phyloP scores from a whole-genome alignment of 2,888 invertebrate genomes.

The Megaustenia siamemsis region DNA sequence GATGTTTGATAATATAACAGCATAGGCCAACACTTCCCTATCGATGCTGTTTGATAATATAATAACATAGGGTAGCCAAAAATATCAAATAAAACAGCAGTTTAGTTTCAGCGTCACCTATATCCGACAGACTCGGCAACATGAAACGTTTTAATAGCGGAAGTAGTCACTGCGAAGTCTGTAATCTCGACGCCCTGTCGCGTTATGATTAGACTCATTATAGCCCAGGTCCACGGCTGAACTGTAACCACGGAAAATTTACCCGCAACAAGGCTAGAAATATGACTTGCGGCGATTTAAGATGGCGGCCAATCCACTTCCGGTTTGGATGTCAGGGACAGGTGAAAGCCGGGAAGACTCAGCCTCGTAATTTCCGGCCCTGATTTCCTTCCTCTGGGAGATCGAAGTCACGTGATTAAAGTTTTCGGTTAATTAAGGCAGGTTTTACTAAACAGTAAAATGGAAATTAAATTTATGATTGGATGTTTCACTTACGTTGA shows the following conservation, averaged over 20 bases:
- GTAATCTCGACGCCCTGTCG: too few relatives aligned
- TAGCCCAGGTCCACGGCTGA: not conserved
- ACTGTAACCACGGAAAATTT: not conserved
- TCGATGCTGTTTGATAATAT: too few relatives aligned
- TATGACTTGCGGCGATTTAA: slow-evolving; percentile 20
- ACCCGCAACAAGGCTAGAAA: slow-evolving; percentile 14
- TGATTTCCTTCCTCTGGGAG: slow-evolving; percentile 32
- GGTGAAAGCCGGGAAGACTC: slow-evolving; percentile 33
- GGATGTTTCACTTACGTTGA: slow-evolving; percentile 2
- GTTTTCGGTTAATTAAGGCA: slow-evolving; percentile 40
- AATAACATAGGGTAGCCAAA: too few relatives aligned
- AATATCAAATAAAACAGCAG: too few relatives aligned
- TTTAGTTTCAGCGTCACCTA: too few relatives aligned
- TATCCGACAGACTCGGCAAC: not conserved
- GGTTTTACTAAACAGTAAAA: slow-evolving; percentile 5
- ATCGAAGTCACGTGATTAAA: slow-evolving; percentile 36
- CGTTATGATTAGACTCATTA: not conserved
- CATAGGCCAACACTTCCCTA: too few relatives aligned
- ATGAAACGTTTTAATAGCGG: not conserved
- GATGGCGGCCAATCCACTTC: slow-evolving; percentile 37
- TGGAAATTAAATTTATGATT: not conserved
- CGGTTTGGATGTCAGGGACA: slow-evolving; percentile 42
- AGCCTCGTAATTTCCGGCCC: slow-evolving; percentile 45
- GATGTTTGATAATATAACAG: too few relatives aligned
- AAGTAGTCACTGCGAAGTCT: not conserved